Conservation (phyloP, 1,140 invertebrate genomes). For the Neoseiulus cucumeris region DNA sequence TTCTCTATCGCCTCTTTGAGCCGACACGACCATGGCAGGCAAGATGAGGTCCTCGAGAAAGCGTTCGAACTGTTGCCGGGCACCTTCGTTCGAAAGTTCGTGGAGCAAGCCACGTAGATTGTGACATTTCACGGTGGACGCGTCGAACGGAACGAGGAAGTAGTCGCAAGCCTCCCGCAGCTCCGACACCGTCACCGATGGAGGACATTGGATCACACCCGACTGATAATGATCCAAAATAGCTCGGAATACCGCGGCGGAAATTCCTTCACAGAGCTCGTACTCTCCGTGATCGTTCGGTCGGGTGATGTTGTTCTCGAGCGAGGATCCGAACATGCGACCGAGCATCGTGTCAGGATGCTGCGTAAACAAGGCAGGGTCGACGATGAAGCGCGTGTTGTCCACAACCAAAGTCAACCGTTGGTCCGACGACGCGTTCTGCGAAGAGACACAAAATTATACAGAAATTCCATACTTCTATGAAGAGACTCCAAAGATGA, state of each 20-base stretch:
- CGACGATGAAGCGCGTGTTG: conserved; percentile 72
- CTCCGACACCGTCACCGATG: conserved; percentile 68
- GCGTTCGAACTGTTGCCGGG: conserved; percentile 80
- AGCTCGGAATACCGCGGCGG: conserved; percentile 77
- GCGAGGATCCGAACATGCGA: conserved; percentile 84
- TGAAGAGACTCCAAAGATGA: neutral
- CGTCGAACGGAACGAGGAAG: conserved; percentile 89
- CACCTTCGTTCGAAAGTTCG: conserved; percentile 95
- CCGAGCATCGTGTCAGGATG: conserved; percentile 85
- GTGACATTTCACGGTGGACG: conserved; percentile 81
- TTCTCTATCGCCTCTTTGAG: conserved; percentile 30
- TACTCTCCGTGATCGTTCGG: conserved; percentile 90
- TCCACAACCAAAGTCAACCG: conserved; percentile 77
- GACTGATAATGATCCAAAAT: conserved; percentile 90
- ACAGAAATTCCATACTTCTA: neutral
- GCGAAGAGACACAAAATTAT: neutral
- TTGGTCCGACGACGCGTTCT: conserved; percentile 34
- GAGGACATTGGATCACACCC: conserved; percentile 65
- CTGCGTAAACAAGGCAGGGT: conserved; percentile 68
- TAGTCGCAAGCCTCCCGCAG: conserved; percentile 96
- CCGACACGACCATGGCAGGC: conserved; percentile 85
- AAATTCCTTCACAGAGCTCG: conserved; percentile 94
- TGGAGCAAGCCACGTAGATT: conserved; percentile 82
- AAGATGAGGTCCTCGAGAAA: conserved; percentile 88
- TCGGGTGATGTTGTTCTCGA: conserved; percentile 60